Conservation (phyloP, 2,113 vertebrate species). For the Uria aalge region DNA sequence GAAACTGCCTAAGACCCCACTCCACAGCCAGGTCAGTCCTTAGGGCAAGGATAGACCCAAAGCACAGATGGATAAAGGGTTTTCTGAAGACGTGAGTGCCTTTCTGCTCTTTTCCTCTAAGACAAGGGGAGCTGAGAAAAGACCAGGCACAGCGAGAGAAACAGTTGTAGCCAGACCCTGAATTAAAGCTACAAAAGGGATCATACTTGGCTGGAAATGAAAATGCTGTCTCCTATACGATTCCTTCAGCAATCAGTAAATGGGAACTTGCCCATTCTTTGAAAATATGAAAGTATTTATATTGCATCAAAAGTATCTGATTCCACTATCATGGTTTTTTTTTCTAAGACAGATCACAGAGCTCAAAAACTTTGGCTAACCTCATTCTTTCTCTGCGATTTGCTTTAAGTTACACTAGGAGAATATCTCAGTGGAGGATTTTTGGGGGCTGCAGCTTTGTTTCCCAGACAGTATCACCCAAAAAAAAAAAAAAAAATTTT, state of each 20-base stretch:
- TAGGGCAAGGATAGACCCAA: neutral
- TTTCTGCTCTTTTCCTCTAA: no score
- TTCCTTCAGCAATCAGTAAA: constrained; percentile 4
- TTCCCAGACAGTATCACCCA: neutral
- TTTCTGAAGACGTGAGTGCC: neutral
- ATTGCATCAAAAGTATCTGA: neutral
- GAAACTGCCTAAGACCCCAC: rapidly evolving
- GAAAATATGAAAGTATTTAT: constrained; percentile 15
- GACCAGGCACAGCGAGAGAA: neutral
- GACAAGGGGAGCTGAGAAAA: neutral
- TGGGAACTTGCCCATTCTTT: constrained; percentile 2
- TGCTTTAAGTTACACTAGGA: neutral
- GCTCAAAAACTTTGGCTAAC: constrained; percentile 49
- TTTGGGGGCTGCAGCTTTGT: neutral
- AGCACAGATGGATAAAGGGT: neutral
- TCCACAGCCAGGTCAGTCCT: neutral
- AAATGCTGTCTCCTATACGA: rapidly evolving
- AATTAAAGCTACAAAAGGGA: neutral
- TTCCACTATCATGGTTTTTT: neutral
- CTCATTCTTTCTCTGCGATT: neutral
- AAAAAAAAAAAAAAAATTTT: neutral
- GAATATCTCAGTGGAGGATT: neutral
- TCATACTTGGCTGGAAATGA: neutral
- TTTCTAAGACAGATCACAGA: constrained; percentile 24
- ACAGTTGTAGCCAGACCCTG: neutral